These are phyloP conservation scores for Callocephalon fimbriatum DNA, from an alignment of 2,113 vertebrate species.

Conservation along the genomic window DNA sequence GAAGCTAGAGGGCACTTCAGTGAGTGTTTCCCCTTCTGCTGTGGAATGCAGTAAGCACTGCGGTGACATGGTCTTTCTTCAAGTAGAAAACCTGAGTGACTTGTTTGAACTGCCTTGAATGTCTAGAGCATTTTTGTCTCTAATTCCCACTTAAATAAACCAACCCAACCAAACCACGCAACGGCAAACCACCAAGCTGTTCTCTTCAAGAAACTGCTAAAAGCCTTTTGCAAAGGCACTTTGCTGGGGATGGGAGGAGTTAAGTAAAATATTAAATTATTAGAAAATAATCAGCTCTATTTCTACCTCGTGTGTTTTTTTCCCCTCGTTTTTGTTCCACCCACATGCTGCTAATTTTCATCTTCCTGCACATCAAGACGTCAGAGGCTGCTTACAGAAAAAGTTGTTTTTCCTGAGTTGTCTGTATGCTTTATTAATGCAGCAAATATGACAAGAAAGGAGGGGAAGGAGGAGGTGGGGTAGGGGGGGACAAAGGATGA, in stretches of 20 bases:
- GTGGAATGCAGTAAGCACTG: constrained; percentile 10
- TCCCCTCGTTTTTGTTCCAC: constrained; percentile 50
- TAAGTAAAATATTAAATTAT: constrained; percentile 60
- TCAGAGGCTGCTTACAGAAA: constrained; percentile 61
- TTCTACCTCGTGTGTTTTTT: constrained; percentile 19
- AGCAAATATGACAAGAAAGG: not conserved
- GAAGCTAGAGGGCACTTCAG: not conserved
- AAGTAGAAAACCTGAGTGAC: not conserved
- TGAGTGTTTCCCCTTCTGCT: not conserved
- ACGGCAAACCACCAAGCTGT: not conserved
- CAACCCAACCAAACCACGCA: not conserved
- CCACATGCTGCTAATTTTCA: constrained; percentile 68
- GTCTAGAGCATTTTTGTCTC: constrained; percentile 3
- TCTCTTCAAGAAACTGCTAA: constrained; percentile 7
- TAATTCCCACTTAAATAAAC: not conserved
- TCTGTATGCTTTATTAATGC: constrained; percentile 52
- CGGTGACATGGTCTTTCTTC: not conserved
- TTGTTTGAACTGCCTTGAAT: not conserved
- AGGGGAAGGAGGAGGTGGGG: constrained; percentile 33
- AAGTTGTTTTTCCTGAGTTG: constrained; percentile 64
- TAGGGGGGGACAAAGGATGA: not conserved
- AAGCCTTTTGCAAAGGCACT: constrained; percentile 4
- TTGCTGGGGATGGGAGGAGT: not conserved
- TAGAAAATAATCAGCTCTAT: constrained; percentile 49
- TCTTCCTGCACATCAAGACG: constrained; percentile 63